Percentiles rank a stretch among this genome's conserved stretches.
Conservation (phyloP, 2,888 invertebrate genomes). For the Apotomis turbidana region DNA sequence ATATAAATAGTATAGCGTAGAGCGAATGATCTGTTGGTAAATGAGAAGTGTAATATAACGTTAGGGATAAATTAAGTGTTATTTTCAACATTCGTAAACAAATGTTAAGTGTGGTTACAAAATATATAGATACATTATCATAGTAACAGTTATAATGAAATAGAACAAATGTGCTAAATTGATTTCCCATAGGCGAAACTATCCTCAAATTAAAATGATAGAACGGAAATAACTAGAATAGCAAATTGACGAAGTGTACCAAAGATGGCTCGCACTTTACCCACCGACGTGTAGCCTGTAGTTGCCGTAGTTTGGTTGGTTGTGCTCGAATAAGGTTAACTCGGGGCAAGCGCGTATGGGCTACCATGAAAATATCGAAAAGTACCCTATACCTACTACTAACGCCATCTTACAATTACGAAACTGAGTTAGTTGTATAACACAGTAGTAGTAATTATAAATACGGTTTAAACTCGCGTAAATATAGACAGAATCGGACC, state of each 20-base stretch:
- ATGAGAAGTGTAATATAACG: conserved; percentile 58
- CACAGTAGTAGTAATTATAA: too few relatives aligned
- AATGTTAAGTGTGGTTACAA: conserved; percentile 65
- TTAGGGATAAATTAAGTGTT: conserved; percentile 67
- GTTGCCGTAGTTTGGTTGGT: background rate
- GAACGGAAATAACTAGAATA: conserved; percentile 40
- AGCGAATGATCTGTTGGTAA: conserved; percentile 70
- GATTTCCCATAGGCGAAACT: conserved; percentile 29
- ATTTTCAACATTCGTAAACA: conserved; percentile 59
- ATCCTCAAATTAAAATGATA: conserved; percentile 36
- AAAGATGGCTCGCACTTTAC: conserved; percentile 55
- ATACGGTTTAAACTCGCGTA: too few relatives aligned
- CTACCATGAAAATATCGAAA: too few relatives aligned
- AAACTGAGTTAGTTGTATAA: too few relatives aligned
- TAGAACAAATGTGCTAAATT: conserved; percentile 35
- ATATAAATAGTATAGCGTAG: conserved; percentile 62
- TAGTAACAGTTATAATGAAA: conserved; percentile 36
- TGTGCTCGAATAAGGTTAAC: background rate
- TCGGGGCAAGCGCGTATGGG: too few relatives aligned
- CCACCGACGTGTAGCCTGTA: conserved; percentile 58
- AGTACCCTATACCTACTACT: too few relatives aligned
- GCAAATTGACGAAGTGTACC: conserved; percentile 33
- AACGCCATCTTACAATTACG: too few relatives aligned
- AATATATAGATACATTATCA: conserved; percentile 44
- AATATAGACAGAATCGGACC: too few relatives aligned